Percentiles rank a stretch among this genome's conserved stretches.
Conservation (phyloP, 2,888 invertebrate species). For the Sinopyrophorus schimmeli region DNA sequence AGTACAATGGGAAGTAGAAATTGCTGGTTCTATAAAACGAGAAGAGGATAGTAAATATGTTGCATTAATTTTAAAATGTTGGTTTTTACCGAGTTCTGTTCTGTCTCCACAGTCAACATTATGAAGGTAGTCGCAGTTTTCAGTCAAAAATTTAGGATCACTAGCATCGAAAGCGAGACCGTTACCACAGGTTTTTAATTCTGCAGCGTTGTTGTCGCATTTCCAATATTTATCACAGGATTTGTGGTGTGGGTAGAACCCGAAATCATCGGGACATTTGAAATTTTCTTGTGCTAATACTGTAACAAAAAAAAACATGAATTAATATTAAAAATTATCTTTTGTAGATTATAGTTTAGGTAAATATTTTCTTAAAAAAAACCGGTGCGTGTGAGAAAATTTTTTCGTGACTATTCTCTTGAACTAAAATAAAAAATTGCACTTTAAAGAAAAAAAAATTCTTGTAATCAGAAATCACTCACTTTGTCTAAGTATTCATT, state of each 20-base stretch:
- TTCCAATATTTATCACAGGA: conserved; percentile 97
- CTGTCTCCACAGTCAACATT: conserved; percentile 92
- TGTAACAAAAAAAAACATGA: conserved; percentile 56
- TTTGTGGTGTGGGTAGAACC: conserved; percentile 87
- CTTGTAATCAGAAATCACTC: too few relatives aligned
- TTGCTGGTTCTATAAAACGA: conserved; percentile 74
- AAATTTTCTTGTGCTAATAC: conserved; percentile 79
- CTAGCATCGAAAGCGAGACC: conserved; percentile 89
- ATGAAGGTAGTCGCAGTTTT: conserved; percentile 94
- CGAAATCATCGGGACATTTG: conserved; percentile 93
- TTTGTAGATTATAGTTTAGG: too few relatives aligned
- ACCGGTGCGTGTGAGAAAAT: too few relatives aligned
- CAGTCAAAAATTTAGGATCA: conserved; percentile 87
- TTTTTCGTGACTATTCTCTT: too few relatives aligned
- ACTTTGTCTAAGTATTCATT: too few relatives aligned
- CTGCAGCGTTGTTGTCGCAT: conserved; percentile 86
- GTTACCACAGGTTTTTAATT: conserved; percentile 91
- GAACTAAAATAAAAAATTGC: too few relatives aligned
- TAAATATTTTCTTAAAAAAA: too few relatives aligned
- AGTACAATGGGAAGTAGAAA: conserved; percentile 81
- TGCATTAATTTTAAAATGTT: too few relatives aligned
- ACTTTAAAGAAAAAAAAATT: too few relatives aligned
- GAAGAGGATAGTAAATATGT: too few relatives aligned
- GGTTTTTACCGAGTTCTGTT: conserved; percentile 71
- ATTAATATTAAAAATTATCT: too few relatives aligned